Evolutionary conservation across 1,140 invertebrate genomes (phyloP).

Genomic region (Babylonia areolata): DNA sequence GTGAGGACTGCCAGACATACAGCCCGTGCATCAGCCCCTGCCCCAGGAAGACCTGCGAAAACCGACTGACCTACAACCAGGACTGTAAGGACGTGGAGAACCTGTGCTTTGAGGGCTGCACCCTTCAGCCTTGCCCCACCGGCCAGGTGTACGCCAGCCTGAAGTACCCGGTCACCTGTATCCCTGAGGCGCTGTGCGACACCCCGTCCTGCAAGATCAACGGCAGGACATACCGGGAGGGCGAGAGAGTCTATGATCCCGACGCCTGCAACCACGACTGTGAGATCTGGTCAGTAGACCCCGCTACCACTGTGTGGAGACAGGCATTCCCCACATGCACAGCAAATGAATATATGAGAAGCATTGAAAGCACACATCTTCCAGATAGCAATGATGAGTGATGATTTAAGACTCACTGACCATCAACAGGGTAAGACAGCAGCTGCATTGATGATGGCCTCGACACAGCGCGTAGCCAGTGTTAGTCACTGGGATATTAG

Average conservation of each 20-base stretch:
- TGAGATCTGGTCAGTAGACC: slow-evolving; percentile 81
- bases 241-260: slow-evolving; percentile 82
- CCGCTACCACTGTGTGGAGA: too few species aligned
- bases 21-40: slow-evolving; percentile 88
- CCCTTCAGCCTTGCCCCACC: slow-evolving; percentile 82
- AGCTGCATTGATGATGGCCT: too few species aligned
- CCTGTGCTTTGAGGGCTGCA: slow-evolving; percentile 79
- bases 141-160: slow-evolving; percentile 83
- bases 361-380: too few species aligned
- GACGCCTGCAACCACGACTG: slow-evolving; percentile 81
- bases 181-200: slow-evolving; percentile 84
- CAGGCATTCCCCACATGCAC: too few species aligned
- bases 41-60: slow-evolving; percentile 88
- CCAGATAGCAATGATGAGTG: too few species aligned
- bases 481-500: too few species aligned
- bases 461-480: too few species aligned
- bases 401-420: too few species aligned
- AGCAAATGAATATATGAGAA: too few species aligned
- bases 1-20: slow-evolving; percentile 87
- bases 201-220: slow-evolving; percentile 81
- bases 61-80: slow-evolving; percentile 81
- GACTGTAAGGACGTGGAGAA: slow-evolving; percentile 81
- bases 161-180: slow-evolving; percentile 82
- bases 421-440: too few species aligned
- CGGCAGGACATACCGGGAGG: slow-evolving; percentile 83